These are phyloP conservation scores for Camelus dromedarius DNA, from an alignment of 2,113 vertebrate genomes.

Conservation along the genomic window DNA sequence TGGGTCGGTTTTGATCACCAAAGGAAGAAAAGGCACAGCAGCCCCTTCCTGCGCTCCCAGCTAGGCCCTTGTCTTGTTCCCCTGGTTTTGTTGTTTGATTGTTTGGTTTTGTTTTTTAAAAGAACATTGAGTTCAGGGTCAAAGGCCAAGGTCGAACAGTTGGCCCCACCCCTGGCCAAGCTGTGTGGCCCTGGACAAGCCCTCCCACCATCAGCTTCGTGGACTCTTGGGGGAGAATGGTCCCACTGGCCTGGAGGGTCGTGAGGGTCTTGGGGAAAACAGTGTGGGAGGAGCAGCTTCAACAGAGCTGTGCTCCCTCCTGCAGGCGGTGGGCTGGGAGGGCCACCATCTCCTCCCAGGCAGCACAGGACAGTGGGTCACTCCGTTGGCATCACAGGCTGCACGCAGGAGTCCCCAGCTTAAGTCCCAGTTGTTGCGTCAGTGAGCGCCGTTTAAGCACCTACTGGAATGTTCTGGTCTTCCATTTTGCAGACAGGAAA, in stretches of 20 bases:
- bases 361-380: not conserved
- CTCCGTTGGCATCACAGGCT: fast-evolving
- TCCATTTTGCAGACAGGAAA: not conserved
- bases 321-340: fast-evolving
- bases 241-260: fast-evolving
- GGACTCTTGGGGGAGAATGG: fast-evolving
- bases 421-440: fast-evolving
- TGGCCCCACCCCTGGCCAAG: not conserved
- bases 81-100: no score
- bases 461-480: not conserved
- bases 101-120: not conserved
- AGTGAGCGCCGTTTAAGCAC: fast-evolving
- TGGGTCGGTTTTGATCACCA: not conserved
- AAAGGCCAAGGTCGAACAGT: not conserved
- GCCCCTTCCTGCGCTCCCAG: not conserved
- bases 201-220: fast-evolving
- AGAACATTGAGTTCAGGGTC: not conserved
- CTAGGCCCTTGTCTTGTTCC: not conserved
- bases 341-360: fast-evolving
- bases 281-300: fast-evolving
- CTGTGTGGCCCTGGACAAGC: fast-evolving
- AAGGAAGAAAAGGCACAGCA: not conserved
- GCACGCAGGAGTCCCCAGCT: fast-evolving
- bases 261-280: not conserved
- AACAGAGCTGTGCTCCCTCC: fast-evolving